Evolutionary conservation across 2,888 invertebrate genomes (phyloP).

Genomic region (Dichetophora obliterata): DNA sequence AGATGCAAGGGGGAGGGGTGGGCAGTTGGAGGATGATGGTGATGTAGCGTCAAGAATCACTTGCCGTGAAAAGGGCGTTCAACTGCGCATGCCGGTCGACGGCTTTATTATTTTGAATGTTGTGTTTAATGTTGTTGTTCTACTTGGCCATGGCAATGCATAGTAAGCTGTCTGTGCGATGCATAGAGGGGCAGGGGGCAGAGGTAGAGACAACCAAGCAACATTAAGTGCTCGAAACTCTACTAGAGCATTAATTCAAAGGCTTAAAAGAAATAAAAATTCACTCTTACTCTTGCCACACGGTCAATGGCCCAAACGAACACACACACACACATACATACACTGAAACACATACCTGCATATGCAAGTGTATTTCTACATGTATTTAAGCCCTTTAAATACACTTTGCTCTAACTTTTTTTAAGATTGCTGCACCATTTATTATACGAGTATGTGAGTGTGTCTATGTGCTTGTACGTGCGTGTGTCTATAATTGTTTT

Average conservation of each 20-base stretch:
- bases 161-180: background rate
- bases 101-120: conserved; percentile 49
- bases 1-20: background rate
- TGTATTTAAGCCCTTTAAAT: background rate
- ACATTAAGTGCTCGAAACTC: conserved; percentile 33
- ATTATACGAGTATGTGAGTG: background rate
- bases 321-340: conserved; percentile 16
- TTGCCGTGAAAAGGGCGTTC: conserved; percentile 70
- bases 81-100: conserved; percentile 59
- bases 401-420: background rate
- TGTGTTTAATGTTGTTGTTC: conserved; percentile 17
- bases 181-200: background rate
- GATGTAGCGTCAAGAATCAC: conserved; percentile 58
- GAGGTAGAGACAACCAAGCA: background rate
- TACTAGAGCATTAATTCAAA: conserved; percentile 9
- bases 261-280: conserved; percentile 26
- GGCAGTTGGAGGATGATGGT: background rate
- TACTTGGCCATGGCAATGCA: conserved; percentile 32
- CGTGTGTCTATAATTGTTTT: background rate
- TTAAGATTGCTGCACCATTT: background rate
- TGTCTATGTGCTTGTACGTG: background rate
- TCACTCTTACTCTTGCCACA: conserved; percentile 39
- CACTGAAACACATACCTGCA: background rate
- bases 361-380: background rate
- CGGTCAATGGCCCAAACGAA: conserved; percentile 24